A percentile compares a stretch with the other conserved stretches of the same genome.
phyloP scores from a whole-genome alignment of 2,113 vertebrate species.

The Mandrillus leucophaeus region DNA sequence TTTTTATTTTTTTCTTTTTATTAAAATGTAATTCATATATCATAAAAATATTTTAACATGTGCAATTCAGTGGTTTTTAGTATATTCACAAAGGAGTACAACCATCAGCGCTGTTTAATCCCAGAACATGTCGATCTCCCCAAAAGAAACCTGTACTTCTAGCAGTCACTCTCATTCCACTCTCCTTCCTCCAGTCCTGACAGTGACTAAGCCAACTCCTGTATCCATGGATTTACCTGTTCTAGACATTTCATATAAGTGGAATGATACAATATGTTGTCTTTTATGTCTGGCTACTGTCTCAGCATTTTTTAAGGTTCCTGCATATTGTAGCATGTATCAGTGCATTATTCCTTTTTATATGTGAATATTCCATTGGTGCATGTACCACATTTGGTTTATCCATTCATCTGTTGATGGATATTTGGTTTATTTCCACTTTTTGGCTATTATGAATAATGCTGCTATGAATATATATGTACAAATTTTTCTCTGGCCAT shows the following conservation, averaged over 20 bases:
- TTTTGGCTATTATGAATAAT: neutral
- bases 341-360: neutral
- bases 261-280: neutral
- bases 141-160: neutral
- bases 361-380: neutral
- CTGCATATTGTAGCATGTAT: neutral
- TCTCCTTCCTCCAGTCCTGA: neutral
- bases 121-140: neutral
- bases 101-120: neutral
- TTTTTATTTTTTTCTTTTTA: neutral
- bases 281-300: neutral
- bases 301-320: neutral
- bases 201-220: neutral
- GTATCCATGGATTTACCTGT: neutral
- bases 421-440: neutral
- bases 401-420: neutral
- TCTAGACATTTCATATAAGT: neutral
- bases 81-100: neutral
- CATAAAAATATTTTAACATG: neutral
- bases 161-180: neutral
- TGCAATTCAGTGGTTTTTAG: neutral
- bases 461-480: neutral
- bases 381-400: neutral
- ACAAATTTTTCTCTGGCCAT: neutral
- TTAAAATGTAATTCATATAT: neutral